Base-by-base conservation (phyloP, 2,888 invertebrate species). In the Sabatieria punctata region DNA sequence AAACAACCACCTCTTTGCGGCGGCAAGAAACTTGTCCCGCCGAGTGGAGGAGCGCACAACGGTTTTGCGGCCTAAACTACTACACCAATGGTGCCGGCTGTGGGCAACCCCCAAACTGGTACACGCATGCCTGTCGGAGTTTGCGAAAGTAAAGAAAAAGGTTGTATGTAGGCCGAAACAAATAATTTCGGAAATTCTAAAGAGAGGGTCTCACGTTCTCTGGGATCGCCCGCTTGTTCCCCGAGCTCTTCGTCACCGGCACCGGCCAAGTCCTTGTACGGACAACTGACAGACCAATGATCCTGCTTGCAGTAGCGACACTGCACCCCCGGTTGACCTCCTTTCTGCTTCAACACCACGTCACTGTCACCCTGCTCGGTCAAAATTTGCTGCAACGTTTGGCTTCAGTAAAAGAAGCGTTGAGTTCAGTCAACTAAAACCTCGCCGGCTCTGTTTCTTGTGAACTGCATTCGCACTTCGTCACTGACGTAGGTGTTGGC, bases 201-300 rank as follows among this genome's bases (percentile, higher is more conserved):
- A n/a, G n/a, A n/a, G n/a, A n/a, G n/a, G n/a, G n/a, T n/a, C n/a
- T n/a, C n/a, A n/a, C n/a, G n/a, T n/a, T n/a, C n/a, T n/a, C n/a
- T n/a, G n/a, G n/a, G n/a, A n/a, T n/a, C n/a, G n/a, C n/a, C n/a
- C n/a, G n/a, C n/a, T n/a, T n/a, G n/a, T n/a, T 36, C 36, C n/a
- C 4, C n/a, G 15, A 3, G 22, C 23, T 52, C 46, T 23, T 52
- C 46, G 15, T 52, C 56, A 18, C 24, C 24, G 18, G 49, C 47
- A 15, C 48, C 55, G 8, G 55, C 42, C 39, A 85, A 83, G 60
- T 91, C 86, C 70, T 89, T 93, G 77, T 85, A 95, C 0, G 97
- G 97, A 74, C 97, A 97, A 64, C 85, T 83, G 36, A 86, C 79
- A 30, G 93, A 91, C 91, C 93, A 97, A 74, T 97, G 97, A 65